Evolutionary conservation across 2,113 vertebrate species (phyloP), one percentile per base, ranked within the genome.

Genomic region (Psettodes erumei): DNA sequence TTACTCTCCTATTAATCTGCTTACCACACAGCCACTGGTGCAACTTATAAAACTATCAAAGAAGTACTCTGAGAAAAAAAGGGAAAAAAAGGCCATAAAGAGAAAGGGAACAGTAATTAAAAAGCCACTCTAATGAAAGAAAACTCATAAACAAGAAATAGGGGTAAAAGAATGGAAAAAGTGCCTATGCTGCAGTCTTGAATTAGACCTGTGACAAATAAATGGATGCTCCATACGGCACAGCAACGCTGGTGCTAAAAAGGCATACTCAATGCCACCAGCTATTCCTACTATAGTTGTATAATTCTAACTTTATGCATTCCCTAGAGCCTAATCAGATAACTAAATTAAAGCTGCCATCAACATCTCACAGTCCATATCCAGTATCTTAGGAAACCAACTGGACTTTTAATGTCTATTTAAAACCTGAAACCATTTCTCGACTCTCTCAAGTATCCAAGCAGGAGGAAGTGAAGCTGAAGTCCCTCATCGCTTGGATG

Each of bases 1-100:
- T 92, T 90, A 89, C 88, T 83, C 75, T 81, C 75, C 90, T 92
- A 91, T 92, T 91, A 91, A 92, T 92, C 89, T 92, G 89, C 88
- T 87, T 84, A 88, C 82, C 80, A 75, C 86, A 84, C 79, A 88
- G 86, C 85, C 90, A 87, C 79, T 77, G 84, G 85, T 89, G 84
- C 85, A 91, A 91, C 88, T 90, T 91, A 87, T 86, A 88, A 86
- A 90, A 91, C 91, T 90, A 90, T 88, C 87, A 90, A 88, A 85
- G 77, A 88, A 89, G 76, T 83, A 75, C 83, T 90, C 79, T 89
- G 77, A 86, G 82, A 71, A 69, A 86, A 82, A 81, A 63, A 56
- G 67, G 55, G 64, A 70, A 87, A 87, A 83, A 81, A 86, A 83
- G 79, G 65, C 86, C 69, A 77, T 89, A 89, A 90, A 91, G 51